Evolutionary conservation across 2,888 invertebrate genomes (phyloP).

Genomic region (Linnaemya tessellans): DNA sequence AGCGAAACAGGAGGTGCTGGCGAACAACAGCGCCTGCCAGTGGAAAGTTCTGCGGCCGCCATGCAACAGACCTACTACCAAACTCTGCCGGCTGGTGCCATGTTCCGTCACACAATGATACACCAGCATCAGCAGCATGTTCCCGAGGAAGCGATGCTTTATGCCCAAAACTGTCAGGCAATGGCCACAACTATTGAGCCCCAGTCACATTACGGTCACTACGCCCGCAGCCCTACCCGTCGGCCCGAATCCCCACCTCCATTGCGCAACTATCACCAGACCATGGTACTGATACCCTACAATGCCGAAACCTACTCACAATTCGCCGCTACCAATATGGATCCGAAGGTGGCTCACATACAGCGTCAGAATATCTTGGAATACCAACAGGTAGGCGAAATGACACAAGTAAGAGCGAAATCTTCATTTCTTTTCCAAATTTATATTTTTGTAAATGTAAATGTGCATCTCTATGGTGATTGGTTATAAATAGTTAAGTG

Average conservation of each 20-base stretch:
- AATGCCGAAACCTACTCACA: conserved; percentile 84
- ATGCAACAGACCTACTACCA: conserved; percentile 82
- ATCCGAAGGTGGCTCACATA: conserved; percentile 81
- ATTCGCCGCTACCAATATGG: conserved; percentile 81
- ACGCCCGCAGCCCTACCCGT: conserved; percentile 82
- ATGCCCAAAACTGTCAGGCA: conserved; percentile 82
- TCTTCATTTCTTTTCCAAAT: conserved; percentile 52
- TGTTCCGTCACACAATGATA: conserved; percentile 82
- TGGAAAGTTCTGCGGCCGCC: conserved; percentile 76
- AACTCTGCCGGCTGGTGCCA: conserved; percentile 81
- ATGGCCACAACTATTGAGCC: conserved; percentile 80
- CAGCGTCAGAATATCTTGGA: conserved; percentile 83
- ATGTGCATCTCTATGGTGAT: conserved; percentile 48
- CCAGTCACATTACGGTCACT: conserved; percentile 81
- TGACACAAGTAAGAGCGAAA: conserved; percentile 68
- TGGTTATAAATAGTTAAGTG: conserved; percentile 53
- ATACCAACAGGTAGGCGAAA: conserved; percentile 82
- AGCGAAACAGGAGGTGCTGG: conserved; percentile 73
- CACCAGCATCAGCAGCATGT: conserved; percentile 80
- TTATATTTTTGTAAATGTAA: conserved; percentile 34
- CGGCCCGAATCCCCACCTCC: conserved; percentile 89
- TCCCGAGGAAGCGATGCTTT: conserved; percentile 81
- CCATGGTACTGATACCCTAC: conserved; percentile 88
- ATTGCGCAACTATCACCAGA: conserved; percentile 87
- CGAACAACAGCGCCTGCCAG: conserved; percentile 79